Base-by-base conservation (phyloP, 1,140 invertebrate species). In the Drosophila bocqueti region DNA sequence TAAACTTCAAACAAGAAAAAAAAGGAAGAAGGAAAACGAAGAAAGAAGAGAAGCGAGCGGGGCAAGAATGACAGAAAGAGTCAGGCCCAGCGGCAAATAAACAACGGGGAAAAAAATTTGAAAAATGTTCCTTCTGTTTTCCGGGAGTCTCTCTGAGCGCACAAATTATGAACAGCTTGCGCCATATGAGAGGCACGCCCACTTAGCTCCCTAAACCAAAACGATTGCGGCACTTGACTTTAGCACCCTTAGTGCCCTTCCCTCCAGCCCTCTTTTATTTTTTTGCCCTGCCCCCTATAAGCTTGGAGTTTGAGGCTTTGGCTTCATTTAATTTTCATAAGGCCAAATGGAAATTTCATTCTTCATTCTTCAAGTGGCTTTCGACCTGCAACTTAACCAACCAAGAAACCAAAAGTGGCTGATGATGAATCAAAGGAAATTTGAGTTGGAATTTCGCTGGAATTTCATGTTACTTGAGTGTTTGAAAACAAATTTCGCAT, bases 251-350 rank as follows among this genome's bases (percentile, higher is more conserved):
- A 46, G 73, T 40, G 47, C 26, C 21, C 38, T 57, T 11, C n/a
- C 13, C 60, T 31, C 16, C 46, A 55, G 29, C 11, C 10, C n/a
- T 4, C n/a, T 31, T 50, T 50, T 50, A n/a, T 50, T 58, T 57
- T 18, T 13, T 0, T 5, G 16, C n/a, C 24, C 3, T n/a, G 24
- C 26, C 16, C 29, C 9, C 21, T 71, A 55, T 31, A 36, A 63
- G 16, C 59, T 66, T 18, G 31, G 38, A 60, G 36, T 36, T 57
- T 55, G 34, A 40, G 67, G 80, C 67, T 84, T 64, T 65, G 52
- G 73, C 75, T 76, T 85, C 83, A 85, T 85, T 63, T 86, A 85
- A 82, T 85, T 86, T 85, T 86, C 66, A 85, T 85, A 82, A 79
- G 63, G 54, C 83, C 82, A 81, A 85, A 81, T 81, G 79, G 78